Base-by-base conservation (phyloP, 2,888 invertebrate genomes). In the Melanotus villosus region DNA sequence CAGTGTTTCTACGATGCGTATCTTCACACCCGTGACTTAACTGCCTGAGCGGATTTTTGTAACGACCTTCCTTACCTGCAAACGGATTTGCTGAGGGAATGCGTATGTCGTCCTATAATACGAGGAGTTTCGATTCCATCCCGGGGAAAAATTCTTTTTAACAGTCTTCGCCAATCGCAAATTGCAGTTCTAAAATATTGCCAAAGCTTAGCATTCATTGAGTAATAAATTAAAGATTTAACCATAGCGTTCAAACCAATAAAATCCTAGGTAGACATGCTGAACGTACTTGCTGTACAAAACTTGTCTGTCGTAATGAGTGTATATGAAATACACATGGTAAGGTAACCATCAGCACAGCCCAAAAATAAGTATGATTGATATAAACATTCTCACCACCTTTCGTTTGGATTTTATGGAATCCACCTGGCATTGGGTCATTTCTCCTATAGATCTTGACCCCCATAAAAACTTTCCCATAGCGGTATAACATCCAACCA, bases 221-320 rank as follows among this genome's bases (percentile, higher is more conserved):
- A 95, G 81, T 95, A 96, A 83, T 96, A 96, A 56, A 96, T 94
- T 65, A 96, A 90, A 0, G 96, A 96, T 85, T 96, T 96, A 65
- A 96, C 95, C 94, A 95, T 95, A 0, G 95, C 93, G 80, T 96
- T 95, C 96, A 66, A 96, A 87, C 93, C 94, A 95, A 80, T 95
- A 95, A 85, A 96, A 95, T 19, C 91, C 91, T 57, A 96, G 87
- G 84, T 94, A 96, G 73, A 96, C 88, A 77, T 95, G 95, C 79
- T 94, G 95, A 0, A 93, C 91, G 80, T 93, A 93, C 77, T 90
- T 90, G 81, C 87, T 89, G 78, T 89, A 89, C 47, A 90, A 81
- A 50, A 92, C 85, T 1, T 89, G 88, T 1, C 90, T 89, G 79
- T 94, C 88, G 82, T 92, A 91, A 82, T 93, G 92, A 0, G 91